Percentiles rank a stretch among this genome's conserved stretches.
Evolutionary conservation across 2,797 vertebrate genomes (phyloP).

Genomic region (Rhinatrema bivittatum): DNA sequence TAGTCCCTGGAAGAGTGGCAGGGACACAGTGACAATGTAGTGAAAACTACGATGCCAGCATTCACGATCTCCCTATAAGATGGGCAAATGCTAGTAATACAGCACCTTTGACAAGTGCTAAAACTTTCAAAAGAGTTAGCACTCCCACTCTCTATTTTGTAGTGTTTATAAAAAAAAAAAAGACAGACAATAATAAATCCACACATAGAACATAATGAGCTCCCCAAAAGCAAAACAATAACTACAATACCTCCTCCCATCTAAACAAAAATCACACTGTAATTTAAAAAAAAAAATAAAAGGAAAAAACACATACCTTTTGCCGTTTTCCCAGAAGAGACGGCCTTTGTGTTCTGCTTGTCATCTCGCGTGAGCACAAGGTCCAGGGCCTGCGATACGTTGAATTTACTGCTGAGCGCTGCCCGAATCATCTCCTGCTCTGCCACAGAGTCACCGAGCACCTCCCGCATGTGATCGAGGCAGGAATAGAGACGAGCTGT

Average conservation of each 20-base stretch:
- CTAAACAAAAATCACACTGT: conserved; percentile 5
- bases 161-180: too few relatives aligned
- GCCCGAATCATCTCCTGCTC: conserved; percentile 78
- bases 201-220: too few relatives aligned
- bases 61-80: too few relatives aligned
- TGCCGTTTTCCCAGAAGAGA: conserved; percentile 45
- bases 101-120: too few relatives aligned
- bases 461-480: conserved; percentile 88
- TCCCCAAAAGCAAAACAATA: background rate
- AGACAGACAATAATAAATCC: too few relatives aligned
- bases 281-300: too few relatives aligned
- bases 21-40: too few relatives aligned
- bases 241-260: background rate
- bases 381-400: conserved; percentile 82
- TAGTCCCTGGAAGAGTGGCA: too few relatives aligned
- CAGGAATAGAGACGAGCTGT: conserved; percentile 85
- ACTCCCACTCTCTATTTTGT: too few relatives aligned
- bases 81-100: too few relatives aligned
- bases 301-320: conserved; percentile 65
- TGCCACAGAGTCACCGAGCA: conserved; percentile 77
- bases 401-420: conserved; percentile 72
- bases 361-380: conserved; percentile 70
- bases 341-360: conserved; percentile 44
- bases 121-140: too few relatives aligned
- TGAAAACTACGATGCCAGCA: too few relatives aligned